These are phyloP conservation scores for Pollicipes pollicipes DNA, from an alignment of 1,140 invertebrate species.

Conservation along the genomic window DNA sequence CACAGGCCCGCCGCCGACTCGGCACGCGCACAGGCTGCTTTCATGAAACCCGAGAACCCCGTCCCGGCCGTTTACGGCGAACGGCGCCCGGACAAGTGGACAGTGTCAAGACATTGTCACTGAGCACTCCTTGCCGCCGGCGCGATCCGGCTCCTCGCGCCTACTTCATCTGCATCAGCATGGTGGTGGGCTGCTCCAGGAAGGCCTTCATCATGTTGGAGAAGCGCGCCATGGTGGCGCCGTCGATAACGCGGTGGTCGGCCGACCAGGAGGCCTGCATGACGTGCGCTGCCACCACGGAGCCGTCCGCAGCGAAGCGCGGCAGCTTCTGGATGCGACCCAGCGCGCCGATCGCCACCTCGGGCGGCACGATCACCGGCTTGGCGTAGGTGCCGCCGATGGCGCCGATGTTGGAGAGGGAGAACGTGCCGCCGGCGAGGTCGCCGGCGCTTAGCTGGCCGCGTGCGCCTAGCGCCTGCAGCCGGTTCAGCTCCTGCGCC, in stretches of 20 bases:
- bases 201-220: conserved; percentile 82
- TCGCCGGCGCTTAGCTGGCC: conserved; percentile 55
- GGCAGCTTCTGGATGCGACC: conserved; percentile 69
- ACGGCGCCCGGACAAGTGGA: too few species aligned
- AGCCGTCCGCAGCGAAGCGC: conserved; percentile 50
- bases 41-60: too few species aligned
- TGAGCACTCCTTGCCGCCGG: too few species aligned
- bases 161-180: conserved; percentile 41
- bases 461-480: conserved; percentile 54
- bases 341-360: conserved; percentile 85
- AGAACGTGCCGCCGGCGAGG: conserved; percentile 79
- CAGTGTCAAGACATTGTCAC: too few species aligned
- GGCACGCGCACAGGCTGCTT: too few species aligned
- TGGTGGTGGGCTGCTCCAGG: conserved; percentile 66
- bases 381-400: conserved; percentile 80
- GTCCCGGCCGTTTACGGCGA: too few species aligned
- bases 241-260: conserved; percentile 93
- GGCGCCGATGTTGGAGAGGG: conserved; percentile 86
- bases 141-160: too few species aligned
- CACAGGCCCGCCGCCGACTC: too few species aligned
- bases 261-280: conserved; percentile 80
- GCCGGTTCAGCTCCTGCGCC: conserved; percentile 58
- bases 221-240: conserved; percentile 87
- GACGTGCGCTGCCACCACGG: conserved; percentile 53
- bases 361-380: conserved; percentile 79